phyloP scores from a whole-genome alignment of 2,113 vertebrate genomes.

The Leptodactylus fuscus region DNA sequence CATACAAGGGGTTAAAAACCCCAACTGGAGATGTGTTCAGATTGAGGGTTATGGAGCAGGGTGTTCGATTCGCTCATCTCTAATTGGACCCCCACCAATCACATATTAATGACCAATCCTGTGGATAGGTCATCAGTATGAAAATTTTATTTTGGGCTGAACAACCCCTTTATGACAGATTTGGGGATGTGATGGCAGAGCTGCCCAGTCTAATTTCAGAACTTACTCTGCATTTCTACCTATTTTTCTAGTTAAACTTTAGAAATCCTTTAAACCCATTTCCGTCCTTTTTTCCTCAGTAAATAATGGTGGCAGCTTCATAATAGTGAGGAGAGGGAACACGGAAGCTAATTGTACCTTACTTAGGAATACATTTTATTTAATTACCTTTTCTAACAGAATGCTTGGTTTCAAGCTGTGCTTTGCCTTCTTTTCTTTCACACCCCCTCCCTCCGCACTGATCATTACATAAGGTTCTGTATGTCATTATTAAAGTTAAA shows the following conservation, averaged over 20 bases:
- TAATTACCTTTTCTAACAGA: slow-evolving; percentile 48
- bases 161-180: too few relatives aligned
- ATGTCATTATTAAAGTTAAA: slow-evolving; percentile 58
- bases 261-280: not conserved
- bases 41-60: too few relatives aligned
- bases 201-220: too few relatives aligned
- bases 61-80: too few relatives aligned
- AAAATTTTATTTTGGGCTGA: too few relatives aligned
- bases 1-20: too few relatives aligned
- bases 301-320: slow-evolving; percentile 11
- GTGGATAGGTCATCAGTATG: too few relatives aligned
- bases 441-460: slow-evolving; percentile 4
- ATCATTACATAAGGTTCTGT: slow-evolving; percentile 55
- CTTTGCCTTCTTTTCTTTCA: slow-evolving; percentile 27
- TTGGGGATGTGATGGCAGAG: too few relatives aligned
- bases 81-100: too few relatives aligned
- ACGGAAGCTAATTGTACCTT: slow-evolving; percentile 49
- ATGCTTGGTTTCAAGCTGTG: slow-evolving; percentile 35
- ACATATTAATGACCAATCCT: too few relatives aligned
- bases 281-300: not conserved
- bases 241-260: not conserved
- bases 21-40: too few relatives aligned
- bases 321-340: slow-evolving; percentile 12
- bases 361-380: slow-evolving; percentile 34
- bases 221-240: not conserved